Evolutionary conservation across 2,113 vertebrate genomes (phyloP), one percentile per base, ranked within the genome.

Genomic region (Lathamus discolor): DNA sequence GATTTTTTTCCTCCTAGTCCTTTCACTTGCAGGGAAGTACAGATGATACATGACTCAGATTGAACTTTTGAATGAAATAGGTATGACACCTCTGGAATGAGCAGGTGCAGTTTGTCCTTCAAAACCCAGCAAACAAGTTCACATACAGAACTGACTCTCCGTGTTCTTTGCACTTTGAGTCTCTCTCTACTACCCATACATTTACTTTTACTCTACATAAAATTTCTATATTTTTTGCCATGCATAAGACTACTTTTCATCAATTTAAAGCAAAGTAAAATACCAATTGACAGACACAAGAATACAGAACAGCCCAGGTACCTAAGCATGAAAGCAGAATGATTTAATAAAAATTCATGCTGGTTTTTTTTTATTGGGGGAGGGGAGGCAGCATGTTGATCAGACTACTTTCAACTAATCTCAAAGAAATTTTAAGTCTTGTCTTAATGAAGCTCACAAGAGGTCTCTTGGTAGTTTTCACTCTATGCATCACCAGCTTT

Each of bases 191-290:
- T 54, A 41, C 12, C 14, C 19, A 19, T 20, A 43, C 18, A 54
- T 48, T 75, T 66, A 54, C 8, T 35, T 68, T 61, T 46, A 41
- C 22, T 25, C 3, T 19, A 63, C 20, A 27, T 54, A 63, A 78
- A 74, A 64, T 51, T 39, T 39, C 29, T 67, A 6, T 35, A n/a
- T 3, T 55, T 52, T 85, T 78, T 74, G 27, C 22, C 39, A 52
- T 13, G 59, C 16, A 13, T 44, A 41, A 63, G 77, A 68, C 41
- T 18, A 62, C 28, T 55, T 77, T 29, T 68, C 48, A 69, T 43
- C 33, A 74, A 54, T 77, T 80, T 80, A 55, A 86, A 64, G 49
- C 17, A 70, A 82, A 92, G 24, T 49, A 88, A 95, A 90, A 80
- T 63, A 31, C 20, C 17, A 77, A 66, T 52, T 51, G 35, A 79